phyloP scores from a whole-genome alignment of 2,797 vertebrate genomes.

The Platyrinchus mystaceus region DNA sequence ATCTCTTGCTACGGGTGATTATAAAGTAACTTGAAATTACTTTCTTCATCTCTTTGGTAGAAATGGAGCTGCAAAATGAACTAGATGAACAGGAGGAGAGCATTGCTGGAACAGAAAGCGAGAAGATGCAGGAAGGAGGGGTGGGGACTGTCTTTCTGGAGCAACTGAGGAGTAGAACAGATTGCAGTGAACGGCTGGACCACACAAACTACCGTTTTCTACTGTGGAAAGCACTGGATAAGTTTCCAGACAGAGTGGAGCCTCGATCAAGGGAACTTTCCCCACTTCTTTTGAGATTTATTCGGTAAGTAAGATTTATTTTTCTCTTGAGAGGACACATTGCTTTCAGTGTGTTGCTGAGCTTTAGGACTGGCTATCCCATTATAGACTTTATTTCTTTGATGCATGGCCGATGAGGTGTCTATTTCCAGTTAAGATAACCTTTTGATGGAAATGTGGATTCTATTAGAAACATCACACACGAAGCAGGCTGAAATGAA shows the following conservation, averaged over 20 bases:
- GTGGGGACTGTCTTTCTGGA: constrained; percentile 82
- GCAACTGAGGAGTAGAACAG: constrained; percentile 72
- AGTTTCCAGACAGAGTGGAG: constrained; percentile 89
- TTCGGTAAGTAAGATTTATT: constrained; percentile 80
- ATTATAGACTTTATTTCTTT: background rate
- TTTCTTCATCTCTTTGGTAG: constrained; percentile 64
- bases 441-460: background rate
- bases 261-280: constrained; percentile 90
- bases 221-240: constrained; percentile 89
- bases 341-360: background rate
- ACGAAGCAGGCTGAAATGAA: background rate
- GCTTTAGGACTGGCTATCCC: background rate
- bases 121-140: constrained; percentile 77
- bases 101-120: constrained; percentile 50
- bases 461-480: background rate
- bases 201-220: constrained; percentile 92
- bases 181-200: constrained; percentile 83
- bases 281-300: constrained; percentile 91
- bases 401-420: background rate
- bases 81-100: constrained; percentile 46
- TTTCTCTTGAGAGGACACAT: background rate
- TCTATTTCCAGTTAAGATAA: background rate
- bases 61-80: constrained; percentile 81
- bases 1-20: background rate
- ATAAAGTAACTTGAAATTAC: background rate